A percentile compares a stretch with the other conserved stretches of the same genome.
These are phyloP conservation scores for Drosophila kuntzei DNA, from an alignment of 2,888 invertebrate species.

Conservation along the genomic window DNA sequence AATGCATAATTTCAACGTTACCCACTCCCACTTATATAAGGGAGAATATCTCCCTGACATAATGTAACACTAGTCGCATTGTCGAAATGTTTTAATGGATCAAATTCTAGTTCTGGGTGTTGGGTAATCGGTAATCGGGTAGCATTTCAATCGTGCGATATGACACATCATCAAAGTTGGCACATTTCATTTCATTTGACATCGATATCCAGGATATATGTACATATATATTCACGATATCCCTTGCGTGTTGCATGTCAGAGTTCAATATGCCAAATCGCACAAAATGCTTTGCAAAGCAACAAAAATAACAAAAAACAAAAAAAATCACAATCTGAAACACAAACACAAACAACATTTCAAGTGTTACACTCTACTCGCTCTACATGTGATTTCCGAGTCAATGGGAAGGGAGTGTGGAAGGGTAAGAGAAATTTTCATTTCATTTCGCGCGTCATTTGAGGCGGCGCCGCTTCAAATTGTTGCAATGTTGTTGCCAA, in stretches of 20 bases:
- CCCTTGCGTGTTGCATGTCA: constrained; percentile 73
- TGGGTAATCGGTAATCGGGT: constrained; percentile 22
- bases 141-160: constrained; percentile 72
- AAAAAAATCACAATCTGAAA: constrained; percentile 60
- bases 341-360: constrained; percentile 78
- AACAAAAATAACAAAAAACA: constrained; percentile 21
- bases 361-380: constrained; percentile 72
- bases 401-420: background rate
- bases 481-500: constrained; percentile 55
- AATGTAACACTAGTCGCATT: constrained; percentile 42
- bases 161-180: constrained; percentile 80
- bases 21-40: background rate
- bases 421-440: constrained; percentile 64
- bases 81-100: constrained; percentile 73
- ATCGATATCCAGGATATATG: constrained; percentile 54
- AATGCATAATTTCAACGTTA: constrained; percentile 23
- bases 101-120: constrained; percentile 35
- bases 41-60: too few species aligned
- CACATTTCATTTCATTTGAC: constrained; percentile 74
- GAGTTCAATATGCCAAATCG: constrained; percentile 70
- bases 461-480: constrained; percentile 78
- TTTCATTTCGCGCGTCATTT: constrained; percentile 81
- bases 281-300: background rate
- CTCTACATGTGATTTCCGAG: constrained; percentile 27
- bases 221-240: background rate